Evolutionary conservation across 1,140 invertebrate species (phyloP), one percentile per base, ranked within the genome.

Genomic region (Cepaea nemoralis): DNA sequence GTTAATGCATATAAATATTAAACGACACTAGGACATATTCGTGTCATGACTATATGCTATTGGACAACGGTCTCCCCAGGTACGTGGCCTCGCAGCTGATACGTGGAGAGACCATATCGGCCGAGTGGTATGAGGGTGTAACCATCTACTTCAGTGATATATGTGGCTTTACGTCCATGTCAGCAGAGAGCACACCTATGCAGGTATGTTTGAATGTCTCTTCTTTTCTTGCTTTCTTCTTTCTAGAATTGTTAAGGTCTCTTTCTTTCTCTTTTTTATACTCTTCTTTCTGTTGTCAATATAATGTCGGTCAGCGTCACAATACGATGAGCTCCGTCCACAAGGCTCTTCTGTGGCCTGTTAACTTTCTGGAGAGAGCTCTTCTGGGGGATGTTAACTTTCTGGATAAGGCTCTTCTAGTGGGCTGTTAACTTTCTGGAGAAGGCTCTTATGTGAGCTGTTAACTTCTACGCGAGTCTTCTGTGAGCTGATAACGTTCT

Each of bases 91-190:
- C 95, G 50, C 95, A 97, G 86, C 91, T 99, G 73, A 98, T 98
- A 85, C 93, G 94, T 77, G 97, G 97, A 0, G 94, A 97, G 89
- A 94, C 95, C 0, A 96, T 99, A 6, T 94, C 96, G 84, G 97
- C 97, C 0, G 97, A 99, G 91, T 96, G 95, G 0, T 99, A 96
- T 91, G 96, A 98, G 85, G 94, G 94, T 88, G 97, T 98, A 24
- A 98, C 97, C 0, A 98, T 74, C 1, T 74, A 74, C 42, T 74
- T 74, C 42, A 74, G 71, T 74, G 71, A 74, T 35, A 50, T 74
- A 85, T 97, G 98, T 48, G 97, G 96, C 12, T 99, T 99, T 91
- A 99, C 97, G 0, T 94, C 95, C 66, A 93, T 99, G n/a, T 98
- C 96, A 0, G 96, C 97, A 0, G 94, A 96, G 88, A 97, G 96